Percentiles rank a stretch among this genome's conserved stretches.
These are phyloP conservation scores for Mus minutoides DNA, from an alignment of 2,797 vertebrate species.

Conservation along the genomic window DNA sequence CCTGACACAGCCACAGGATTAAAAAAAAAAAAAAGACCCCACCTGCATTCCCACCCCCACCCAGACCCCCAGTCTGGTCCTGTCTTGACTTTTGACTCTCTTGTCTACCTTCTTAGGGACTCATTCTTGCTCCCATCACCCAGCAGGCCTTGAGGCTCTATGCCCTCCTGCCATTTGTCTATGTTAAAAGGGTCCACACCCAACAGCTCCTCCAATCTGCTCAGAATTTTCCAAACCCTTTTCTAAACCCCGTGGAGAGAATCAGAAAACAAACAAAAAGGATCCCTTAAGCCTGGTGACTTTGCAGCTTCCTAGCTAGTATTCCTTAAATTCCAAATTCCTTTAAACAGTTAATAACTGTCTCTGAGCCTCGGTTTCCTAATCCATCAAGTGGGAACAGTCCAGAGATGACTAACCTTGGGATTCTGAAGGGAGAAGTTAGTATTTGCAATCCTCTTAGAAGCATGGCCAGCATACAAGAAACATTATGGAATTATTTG, in stretches of 20 bases:
- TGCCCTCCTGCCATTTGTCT: not conserved
- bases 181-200: not conserved
- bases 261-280: not conserved
- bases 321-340: not conserved
- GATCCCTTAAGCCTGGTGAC: not conserved
- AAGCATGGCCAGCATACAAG: not conserved
- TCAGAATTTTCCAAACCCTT: not conserved
- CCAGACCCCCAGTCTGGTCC: not conserved
- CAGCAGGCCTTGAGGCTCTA: not conserved
- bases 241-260: not conserved
- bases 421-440: conserved; percentile 20
- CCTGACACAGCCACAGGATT: not conserved
- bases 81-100: not conserved
- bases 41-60: not conserved
- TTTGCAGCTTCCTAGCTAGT: not conserved
- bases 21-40: not conserved
- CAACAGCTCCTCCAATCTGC: not conserved
- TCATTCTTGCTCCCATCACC: not conserved
- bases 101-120: not conserved
- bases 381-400: not conserved
- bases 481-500: conserved; percentile 48
- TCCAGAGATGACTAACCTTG: not conserved
- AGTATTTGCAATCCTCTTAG: conserved; percentile 33
- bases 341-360: not conserved
- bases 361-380: conserved; percentile 29